phyloP scores from a whole-genome alignment of 2,797 vertebrate genomes.

The Galago senegalensis region DNA sequence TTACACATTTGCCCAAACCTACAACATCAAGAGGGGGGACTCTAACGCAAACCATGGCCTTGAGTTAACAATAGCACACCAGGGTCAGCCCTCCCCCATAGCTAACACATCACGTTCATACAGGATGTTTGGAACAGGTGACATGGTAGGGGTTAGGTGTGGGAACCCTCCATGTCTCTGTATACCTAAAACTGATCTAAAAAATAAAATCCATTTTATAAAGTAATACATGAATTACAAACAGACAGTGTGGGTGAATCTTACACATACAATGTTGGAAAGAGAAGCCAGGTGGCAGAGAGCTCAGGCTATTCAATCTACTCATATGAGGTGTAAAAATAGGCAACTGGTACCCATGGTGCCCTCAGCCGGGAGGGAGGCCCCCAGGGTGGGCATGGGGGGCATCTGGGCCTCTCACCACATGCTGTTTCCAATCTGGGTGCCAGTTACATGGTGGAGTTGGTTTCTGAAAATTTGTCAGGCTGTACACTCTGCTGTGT shows the following conservation, averaged over 20 bases:
- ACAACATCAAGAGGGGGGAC: fast-evolving
- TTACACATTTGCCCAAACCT: not conserved
- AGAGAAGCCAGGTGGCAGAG: not conserved
- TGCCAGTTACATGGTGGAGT: not conserved
- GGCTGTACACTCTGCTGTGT: not conserved
- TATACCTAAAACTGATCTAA: not conserved
- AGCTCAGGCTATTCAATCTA: not conserved
- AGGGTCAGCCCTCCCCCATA: fast-evolving
- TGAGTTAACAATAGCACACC: fast-evolving
- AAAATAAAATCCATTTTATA: not conserved
- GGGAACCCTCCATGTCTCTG: not conserved
- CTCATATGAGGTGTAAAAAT: fast-evolving
- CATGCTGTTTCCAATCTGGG: not conserved
- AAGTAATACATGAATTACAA: not conserved
- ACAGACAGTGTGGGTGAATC: not conserved
- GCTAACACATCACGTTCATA: fast-evolving
- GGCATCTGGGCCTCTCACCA: not conserved
- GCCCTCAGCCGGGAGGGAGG: fast-evolving
- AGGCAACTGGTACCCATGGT: not conserved
- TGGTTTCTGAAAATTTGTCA: not conserved
- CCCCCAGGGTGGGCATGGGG: not conserved
- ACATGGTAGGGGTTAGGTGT: fast-evolving
- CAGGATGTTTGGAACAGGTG: fast-evolving
- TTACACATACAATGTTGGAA: not conserved
- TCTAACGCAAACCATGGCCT: fast-evolving